Percentiles rank a stretch among this genome's conserved stretches.
Evolutionary conservation across 2,888 invertebrate genomes (phyloP).

Genomic region (Pemphredon lugubris): DNA sequence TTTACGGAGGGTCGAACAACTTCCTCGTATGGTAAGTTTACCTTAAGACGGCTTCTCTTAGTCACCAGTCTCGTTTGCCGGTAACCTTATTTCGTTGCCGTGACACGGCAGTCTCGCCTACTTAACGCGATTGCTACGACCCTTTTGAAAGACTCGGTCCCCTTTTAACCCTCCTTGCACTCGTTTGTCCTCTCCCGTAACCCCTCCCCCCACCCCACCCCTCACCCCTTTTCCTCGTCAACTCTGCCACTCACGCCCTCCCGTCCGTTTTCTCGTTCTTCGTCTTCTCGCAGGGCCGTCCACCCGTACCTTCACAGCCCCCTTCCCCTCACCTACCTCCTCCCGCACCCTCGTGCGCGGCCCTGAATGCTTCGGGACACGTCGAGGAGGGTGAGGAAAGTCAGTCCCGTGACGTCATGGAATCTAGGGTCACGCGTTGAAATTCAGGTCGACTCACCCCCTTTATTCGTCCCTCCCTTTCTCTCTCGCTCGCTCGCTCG

Average conservation of each 20-base stretch:
- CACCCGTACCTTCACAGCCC: too few species aligned
- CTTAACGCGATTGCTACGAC: constrained; percentile 63
- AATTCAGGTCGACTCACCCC: constrained; percentile 71
- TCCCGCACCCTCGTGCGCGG: constrained; percentile 50
- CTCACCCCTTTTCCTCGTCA: constrained; percentile 12
- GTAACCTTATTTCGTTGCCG: constrained; percentile 56
- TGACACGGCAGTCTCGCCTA: constrained; percentile 55
- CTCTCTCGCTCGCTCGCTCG: background rate
- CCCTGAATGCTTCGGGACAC: constrained; percentile 49
- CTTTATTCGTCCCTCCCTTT: constrained; percentile 24
- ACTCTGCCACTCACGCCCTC: constrained; percentile 1
- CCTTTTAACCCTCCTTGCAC: constrained; percentile 21
- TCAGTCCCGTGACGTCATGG: constrained; percentile 69
- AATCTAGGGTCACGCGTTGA: constrained; percentile 70
- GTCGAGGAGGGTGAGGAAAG: constrained; percentile 37
- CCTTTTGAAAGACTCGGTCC: constrained; percentile 49
- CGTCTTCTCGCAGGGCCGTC: constrained; percentile 13
- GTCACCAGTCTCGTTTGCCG: constrained; percentile 24
- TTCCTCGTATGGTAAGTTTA: constrained; percentile 1
- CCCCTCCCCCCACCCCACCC: constrained; percentile 4
- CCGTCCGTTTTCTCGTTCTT: constrained; percentile 24
- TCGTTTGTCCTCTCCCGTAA: background rate
- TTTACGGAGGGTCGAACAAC: constrained; percentile 17
- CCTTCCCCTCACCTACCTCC: too few species aligned
- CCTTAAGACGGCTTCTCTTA: constrained; percentile 15